Conservation (phyloP, 2,888 invertebrate species). For the Ophion slaviceki region DNA sequence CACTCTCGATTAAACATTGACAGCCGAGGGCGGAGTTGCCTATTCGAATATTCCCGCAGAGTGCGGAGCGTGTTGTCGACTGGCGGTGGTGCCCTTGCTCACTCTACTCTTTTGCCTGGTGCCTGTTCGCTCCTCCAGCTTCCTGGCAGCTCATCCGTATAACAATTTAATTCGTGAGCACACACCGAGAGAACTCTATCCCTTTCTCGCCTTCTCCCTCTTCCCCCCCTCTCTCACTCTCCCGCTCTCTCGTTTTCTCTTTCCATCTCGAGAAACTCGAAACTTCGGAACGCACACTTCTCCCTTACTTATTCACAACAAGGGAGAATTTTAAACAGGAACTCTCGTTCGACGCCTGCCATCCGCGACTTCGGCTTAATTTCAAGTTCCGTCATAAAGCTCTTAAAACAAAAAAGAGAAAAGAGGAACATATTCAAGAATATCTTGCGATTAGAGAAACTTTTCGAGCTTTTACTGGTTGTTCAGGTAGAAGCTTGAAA, state of each 20-base stretch:
- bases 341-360: conserved; percentile 77
- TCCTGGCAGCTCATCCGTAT: conserved; percentile 77
- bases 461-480: background rate
- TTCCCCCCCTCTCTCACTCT: conserved; percentile 4
- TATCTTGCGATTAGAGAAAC: background rate
- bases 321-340: conserved; percentile 79
- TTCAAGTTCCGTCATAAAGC: conserved; percentile 70
- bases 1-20: conserved; percentile 79
- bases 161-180: conserved; percentile 81
- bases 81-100: conserved; percentile 17
- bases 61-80: conserved; percentile 65
- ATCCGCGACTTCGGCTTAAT: conserved; percentile 71
- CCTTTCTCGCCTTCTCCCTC: conserved; percentile 40
- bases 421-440: background rate
- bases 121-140: conserved; percentile 60
- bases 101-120: conserved; percentile 21
- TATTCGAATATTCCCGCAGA: conserved; percentile 74
- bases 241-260: conserved; percentile 10
- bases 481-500: background rate
- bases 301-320: conserved; percentile 83
- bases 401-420: background rate
- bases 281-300: conserved; percentile 81
- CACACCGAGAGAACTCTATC: conserved; percentile 68
- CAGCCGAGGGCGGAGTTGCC: conserved; percentile 74
- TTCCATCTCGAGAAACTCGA: conserved; percentile 52